Conservation (phyloP, 2,888 invertebrate species). For the Epistrophe grossulariae region DNA sequence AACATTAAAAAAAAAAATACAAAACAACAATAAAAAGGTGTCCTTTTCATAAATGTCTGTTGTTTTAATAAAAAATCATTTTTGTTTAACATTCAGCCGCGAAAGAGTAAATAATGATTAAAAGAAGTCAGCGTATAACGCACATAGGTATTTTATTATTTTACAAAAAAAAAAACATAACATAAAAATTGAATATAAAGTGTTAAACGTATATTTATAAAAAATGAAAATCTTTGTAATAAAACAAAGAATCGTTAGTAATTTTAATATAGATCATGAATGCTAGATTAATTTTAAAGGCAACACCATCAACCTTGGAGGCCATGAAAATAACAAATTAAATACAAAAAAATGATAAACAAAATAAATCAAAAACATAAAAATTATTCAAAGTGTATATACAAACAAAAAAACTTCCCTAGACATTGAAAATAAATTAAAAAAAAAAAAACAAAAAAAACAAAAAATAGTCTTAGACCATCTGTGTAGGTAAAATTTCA, state of each 20-base stretch:
- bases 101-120: constrained; percentile 46
- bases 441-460: constrained; percentile 42
- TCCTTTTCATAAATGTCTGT: constrained; percentile 68
- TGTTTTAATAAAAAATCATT: constrained; percentile 74
- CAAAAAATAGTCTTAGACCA: constrained; percentile 72
- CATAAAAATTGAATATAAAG: constrained; percentile 59
- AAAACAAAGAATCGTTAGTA: constrained; percentile 52
- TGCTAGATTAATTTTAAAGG: constrained; percentile 54
- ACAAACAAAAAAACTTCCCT: constrained; percentile 67
- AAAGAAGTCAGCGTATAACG: constrained; percentile 78
- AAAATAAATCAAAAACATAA: constrained; percentile 34
- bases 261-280: constrained; percentile 56
- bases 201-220: constrained; percentile 68
- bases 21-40: constrained; percentile 69
- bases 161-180: constrained; percentile 55
- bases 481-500: constrained; percentile 74
- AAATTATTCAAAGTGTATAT: constrained; percentile 67
- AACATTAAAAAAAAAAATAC: constrained; percentile 14
- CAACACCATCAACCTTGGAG: constrained; percentile 62
- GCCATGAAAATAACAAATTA: constrained; percentile 43
- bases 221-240: constrained; percentile 46
- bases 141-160: constrained; percentile 78
- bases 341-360: constrained; percentile 35
- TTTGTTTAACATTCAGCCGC: constrained; percentile 42
- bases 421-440: constrained; percentile 65